Evolutionary conservation across 2,888 invertebrate genomes (phyloP).

Genomic region (Ferrisia virgata): DNA sequence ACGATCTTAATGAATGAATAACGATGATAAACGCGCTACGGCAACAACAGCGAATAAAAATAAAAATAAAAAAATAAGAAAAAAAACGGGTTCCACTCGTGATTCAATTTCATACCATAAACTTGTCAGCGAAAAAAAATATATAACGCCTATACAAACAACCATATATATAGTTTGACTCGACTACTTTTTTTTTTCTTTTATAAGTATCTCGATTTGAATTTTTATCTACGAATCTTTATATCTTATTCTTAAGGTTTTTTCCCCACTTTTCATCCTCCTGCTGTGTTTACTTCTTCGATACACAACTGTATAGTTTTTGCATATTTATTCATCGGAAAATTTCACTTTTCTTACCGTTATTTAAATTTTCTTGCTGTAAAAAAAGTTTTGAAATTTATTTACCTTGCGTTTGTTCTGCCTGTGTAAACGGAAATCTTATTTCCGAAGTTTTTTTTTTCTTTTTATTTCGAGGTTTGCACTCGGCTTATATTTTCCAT

Average conservation of each 20-base stretch:
- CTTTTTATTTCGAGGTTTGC: not conserved
- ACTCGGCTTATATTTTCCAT: not conserved
- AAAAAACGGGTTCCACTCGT: constrained; percentile 23
- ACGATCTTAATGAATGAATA: constrained; percentile 26
- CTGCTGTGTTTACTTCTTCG: not conserved
- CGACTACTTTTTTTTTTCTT: constrained; percentile 7
- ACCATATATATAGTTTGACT: constrained; percentile 13
- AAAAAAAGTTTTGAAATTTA: constrained; percentile 19
- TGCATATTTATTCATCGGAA: constrained; percentile 26
- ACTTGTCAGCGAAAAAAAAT: constrained; percentile 14
- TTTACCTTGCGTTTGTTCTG: not conserved
- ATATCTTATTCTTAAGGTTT: constrained; percentile 6
- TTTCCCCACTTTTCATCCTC: not conserved
- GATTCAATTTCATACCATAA: constrained; percentile 23
- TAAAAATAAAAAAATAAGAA: not conserved
- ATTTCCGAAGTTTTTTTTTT: not conserved
- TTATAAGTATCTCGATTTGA: not conserved
- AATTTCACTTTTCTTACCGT: constrained; percentile 15
- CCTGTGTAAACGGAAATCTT: constrained; percentile 10
- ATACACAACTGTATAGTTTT: not conserved
- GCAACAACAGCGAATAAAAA: no score
- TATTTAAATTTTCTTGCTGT: not conserved
- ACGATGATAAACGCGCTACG: not conserved
- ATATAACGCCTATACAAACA: constrained; percentile 28
- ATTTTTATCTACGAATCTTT: constrained; percentile 26